phyloP scores from a whole-genome alignment of 2,113 vertebrate genomes.

The Zosterops borbonicus region DNA sequence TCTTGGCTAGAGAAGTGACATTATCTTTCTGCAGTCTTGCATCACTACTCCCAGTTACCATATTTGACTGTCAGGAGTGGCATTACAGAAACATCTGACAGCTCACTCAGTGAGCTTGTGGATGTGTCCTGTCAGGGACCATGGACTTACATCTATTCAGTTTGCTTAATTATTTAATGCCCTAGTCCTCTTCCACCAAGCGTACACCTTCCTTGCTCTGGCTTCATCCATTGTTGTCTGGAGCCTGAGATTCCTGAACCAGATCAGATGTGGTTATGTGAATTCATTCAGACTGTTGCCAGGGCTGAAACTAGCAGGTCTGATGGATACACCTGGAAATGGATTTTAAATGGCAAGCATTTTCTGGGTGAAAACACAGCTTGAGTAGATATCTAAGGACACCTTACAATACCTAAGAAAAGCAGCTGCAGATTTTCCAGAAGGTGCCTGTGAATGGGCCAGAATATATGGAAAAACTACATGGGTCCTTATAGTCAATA shows the following conservation, averaged over 20 bases:
- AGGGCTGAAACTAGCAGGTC: not conserved
- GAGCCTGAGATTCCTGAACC: not conserved
- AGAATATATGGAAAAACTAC: not conserved
- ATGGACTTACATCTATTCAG: not conserved
- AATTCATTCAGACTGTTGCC: not conserved
- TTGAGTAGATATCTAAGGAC: not conserved
- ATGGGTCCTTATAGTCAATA: not conserved
- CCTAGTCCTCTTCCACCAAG: not conserved
- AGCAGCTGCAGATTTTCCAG: not conserved
- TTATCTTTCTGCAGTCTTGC: not conserved
- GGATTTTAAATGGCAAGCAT: not conserved
- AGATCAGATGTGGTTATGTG: not conserved
- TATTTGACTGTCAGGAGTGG: not conserved
- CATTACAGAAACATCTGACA: not conserved
- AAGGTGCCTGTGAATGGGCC: not conserved
- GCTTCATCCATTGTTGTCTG: accelerated
- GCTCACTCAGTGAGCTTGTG: not conserved
- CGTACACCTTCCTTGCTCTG: not conserved
- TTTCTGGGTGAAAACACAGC: not conserved
- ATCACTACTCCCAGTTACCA: not conserved
- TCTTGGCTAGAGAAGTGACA: not conserved
- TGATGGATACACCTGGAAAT: not conserved
- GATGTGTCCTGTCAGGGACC: not conserved
- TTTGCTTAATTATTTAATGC: not conserved
- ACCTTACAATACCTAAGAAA: not conserved